A percentile compares a stretch with the other conserved stretches of the same genome.
These are phyloP conservation scores for Amphiprion clarkii DNA, from an alignment of 2,797 vertebrate genomes.

Conservation along the genomic window DNA sequence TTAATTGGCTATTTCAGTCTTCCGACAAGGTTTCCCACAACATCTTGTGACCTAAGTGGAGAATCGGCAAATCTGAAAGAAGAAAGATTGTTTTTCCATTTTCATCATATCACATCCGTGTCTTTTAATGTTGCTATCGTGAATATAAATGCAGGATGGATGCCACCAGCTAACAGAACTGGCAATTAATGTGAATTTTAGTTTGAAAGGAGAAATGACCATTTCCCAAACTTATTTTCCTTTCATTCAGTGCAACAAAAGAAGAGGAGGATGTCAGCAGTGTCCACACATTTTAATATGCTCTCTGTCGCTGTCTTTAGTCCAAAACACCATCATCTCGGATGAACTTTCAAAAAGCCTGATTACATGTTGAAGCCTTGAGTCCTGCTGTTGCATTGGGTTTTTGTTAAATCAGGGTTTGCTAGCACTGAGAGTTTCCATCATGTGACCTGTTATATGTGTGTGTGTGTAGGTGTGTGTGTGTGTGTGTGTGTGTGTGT, in stretches of 20 bases:
- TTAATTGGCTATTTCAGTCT: too few relatives aligned
- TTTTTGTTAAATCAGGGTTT: constrained; percentile 26
- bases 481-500: constrained; percentile 15
- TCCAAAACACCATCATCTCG: neutral
- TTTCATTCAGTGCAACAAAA: neutral
- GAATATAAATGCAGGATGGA: too few relatives aligned
- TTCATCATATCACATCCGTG: too few relatives aligned
- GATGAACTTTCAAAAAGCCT: neutral
- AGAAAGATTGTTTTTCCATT: too few relatives aligned
- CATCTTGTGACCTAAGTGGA: too few relatives aligned
- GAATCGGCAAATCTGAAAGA: too few relatives aligned
- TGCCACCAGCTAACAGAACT: too few relatives aligned
- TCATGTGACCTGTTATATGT: constrained; percentile 31
- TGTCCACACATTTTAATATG: neutral
- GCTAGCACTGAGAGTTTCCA: constrained; percentile 31
- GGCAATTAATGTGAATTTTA: too few relatives aligned
- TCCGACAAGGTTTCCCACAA: too few relatives aligned
- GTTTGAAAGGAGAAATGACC: neutral
- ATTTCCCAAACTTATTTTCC: too few relatives aligned
- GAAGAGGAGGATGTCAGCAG: neutral
- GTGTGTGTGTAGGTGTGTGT: neutral
- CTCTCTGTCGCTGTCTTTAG: neutral
- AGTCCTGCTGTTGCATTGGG: neutral
- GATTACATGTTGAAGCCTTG: neutral
- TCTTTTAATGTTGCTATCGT: too few relatives aligned